Evolutionary conservation across 37 sponge, comb jelly and placozoan genomes (phyloP), one percentile per base, ranked within the genome.

Genomic region (Haliclona indistincta): DNA sequence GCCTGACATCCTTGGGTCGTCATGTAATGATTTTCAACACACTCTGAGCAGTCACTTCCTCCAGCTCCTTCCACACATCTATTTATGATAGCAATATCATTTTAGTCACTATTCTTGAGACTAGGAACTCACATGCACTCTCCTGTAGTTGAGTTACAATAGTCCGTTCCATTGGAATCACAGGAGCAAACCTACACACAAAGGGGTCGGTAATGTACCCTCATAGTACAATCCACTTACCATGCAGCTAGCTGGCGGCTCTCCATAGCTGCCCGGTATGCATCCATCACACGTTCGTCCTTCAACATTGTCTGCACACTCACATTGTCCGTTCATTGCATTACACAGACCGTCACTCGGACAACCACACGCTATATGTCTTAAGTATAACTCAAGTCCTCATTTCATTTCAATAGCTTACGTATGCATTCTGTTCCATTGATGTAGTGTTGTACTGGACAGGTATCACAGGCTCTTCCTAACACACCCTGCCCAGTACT

Each of bases 321-420:
- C 38, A 58, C 84, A 83, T 43, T 75, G 84, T 37, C 84, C 84
- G 2, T 74, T 74, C 41, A 56, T 56, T 26, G 38, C 47, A 4
- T 56, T 52, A 67, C 84, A 83, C 23, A 26, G 8, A 1, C 33
- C 3, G 23, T 47, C 70, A 44, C 8, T 26, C 7, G 84, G 29
- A 51, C 56, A 47, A 47, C 51, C 51, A 47, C 51, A 47, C 15
- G 51, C 51, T 47, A 15, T 47, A 15, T 17, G 15, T 17, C 15
- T 10, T 17, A 47, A 15, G 15, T 47, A 15, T 47, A 47, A 17
- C 10, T 47, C 10, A 47, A 47, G 10, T 17, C 51, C 10, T 47
- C 51, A 17, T 10, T 47, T 15, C 15, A 47, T 47, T 15, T 47
- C 10, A 17, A 10, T 47, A 47, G 51, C 51, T 47, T 17, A 47